Percentiles rank a stretch among this genome's conserved stretches.
phyloP scores from a whole-genome alignment of 2,888 invertebrate genomes.

The Limnephilus lunatus region DNA sequence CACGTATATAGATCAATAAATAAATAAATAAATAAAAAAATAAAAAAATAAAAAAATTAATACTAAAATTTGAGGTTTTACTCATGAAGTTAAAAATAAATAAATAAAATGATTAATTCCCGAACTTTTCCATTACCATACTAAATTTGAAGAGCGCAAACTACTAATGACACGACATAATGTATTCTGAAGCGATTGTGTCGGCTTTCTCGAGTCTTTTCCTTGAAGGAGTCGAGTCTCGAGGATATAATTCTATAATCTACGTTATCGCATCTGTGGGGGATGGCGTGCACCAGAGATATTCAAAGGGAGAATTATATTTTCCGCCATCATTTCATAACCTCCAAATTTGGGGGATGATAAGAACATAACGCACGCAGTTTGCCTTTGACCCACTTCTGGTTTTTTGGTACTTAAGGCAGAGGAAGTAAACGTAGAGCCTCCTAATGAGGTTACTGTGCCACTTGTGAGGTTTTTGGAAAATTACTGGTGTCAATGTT shows the following conservation, averaged over 20 bases:
- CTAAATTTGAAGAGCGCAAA: background rate
- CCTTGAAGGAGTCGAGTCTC: background rate
- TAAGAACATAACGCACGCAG: slow-evolving; percentile 29
- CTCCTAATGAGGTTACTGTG: slow-evolving; percentile 13
- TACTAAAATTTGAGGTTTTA: too few species aligned
- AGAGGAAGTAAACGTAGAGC: background rate
- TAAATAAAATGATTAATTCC: background rate
- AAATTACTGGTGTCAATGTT: background rate
- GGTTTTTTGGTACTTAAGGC: background rate
- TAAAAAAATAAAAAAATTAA: too few species aligned
- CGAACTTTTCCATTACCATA: background rate
- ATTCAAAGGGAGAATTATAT: slow-evolving; percentile 2
- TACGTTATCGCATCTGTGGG: background rate
- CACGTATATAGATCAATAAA: too few species aligned
- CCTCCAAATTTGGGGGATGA: slow-evolving; percentile 4
- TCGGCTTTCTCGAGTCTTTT: slow-evolving; percentile 1
- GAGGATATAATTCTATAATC: slow-evolving; percentile 13
- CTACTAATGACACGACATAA: background rate
- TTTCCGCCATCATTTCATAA: background rate
- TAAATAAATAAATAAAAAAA: too few species aligned
- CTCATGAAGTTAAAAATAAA: background rate
- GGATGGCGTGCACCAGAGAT: slow-evolving; percentile 17
- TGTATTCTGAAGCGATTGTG: background rate
- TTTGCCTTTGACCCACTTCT: slow-evolving; percentile 32
- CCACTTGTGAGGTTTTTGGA: background rate